Percentiles rank a stretch among this genome's conserved stretches.
Conservation (phyloP, 2,113 vertebrate species). For the Arothron firmamentum region DNA sequence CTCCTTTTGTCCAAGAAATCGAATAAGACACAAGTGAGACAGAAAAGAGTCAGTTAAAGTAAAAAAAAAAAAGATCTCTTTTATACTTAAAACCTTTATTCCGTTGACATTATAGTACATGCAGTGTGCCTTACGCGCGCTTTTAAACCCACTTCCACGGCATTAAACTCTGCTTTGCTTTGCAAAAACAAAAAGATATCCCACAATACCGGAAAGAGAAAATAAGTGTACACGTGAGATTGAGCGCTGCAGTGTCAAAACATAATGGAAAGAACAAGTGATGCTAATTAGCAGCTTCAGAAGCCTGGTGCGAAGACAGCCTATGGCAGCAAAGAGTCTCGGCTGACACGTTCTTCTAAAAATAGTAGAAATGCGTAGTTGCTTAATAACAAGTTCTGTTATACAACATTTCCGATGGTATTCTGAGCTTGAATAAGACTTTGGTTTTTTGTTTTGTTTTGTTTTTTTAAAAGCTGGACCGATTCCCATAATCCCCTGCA, state of each 20-base stretch:
- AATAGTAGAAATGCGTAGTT: too few species aligned
- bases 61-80: too few species aligned
- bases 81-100: too few species aligned
- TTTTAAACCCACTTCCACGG: too few species aligned
- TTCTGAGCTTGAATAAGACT: background rate
- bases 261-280: conserved; percentile 25
- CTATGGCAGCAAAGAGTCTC: conserved; percentile 58
- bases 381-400: too few species aligned
- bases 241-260: conserved; percentile 42
- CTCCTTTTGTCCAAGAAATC: background rate
- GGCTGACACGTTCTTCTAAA: conserved; percentile 34
- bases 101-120: too few species aligned
- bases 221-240: conserved; percentile 6
- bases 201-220: conserved; percentile 13
- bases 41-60: too few species aligned
- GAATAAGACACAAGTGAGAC: too few species aligned
- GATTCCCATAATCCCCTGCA: too few species aligned
- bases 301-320: conserved; percentile 52
- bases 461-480: too few species aligned
- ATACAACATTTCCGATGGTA: background rate
- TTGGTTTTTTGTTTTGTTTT: background rate
- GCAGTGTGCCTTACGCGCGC: too few species aligned
- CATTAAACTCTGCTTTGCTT: too few species aligned
- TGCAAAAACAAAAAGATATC: background rate
- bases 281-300: conserved; percentile 54